Conservation (phyloP, 2,888 invertebrate species). For the Ariolimax columbianus region DNA sequence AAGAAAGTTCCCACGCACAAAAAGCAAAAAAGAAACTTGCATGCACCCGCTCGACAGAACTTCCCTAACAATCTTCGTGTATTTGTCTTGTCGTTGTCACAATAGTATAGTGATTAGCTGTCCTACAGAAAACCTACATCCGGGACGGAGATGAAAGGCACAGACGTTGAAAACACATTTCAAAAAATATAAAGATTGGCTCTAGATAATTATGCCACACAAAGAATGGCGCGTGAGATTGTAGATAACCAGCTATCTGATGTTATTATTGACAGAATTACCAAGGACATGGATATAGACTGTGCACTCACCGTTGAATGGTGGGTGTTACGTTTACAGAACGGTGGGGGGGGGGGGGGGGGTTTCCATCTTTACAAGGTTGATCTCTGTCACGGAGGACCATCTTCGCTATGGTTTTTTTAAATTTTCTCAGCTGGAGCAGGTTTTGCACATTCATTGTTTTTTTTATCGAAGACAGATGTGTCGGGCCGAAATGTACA, state of each 20-base stretch:
- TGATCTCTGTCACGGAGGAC: no score
- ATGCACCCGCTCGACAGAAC: no score
- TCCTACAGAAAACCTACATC: neutral
- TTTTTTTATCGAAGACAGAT: no score
- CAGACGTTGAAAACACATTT: neutral
- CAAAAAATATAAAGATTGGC: neutral
- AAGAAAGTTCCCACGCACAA: no score
- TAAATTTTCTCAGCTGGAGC: no score
- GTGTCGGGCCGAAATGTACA: no score
- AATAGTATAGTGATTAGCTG: conserved; percentile 14
- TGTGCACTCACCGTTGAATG: neutral
- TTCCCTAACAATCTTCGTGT: neutral
- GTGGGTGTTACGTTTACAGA: neutral
- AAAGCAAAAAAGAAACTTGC: no score
- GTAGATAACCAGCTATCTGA: neutral
- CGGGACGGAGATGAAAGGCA: neutral
- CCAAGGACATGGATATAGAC: neutral
- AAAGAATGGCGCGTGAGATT: neutral
- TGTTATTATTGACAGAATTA: conserved; percentile 12
- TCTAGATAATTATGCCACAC: conserved; percentile 17
- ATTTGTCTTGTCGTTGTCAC: conserved; percentile 2
- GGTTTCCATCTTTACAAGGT: no score
- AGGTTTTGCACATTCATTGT: no score
- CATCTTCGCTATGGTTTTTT: no score
- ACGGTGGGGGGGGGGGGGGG: no score